phyloP scores from a whole-genome alignment of 1,140 invertebrate genomes.

The Oedothorax gibbosus region DNA sequence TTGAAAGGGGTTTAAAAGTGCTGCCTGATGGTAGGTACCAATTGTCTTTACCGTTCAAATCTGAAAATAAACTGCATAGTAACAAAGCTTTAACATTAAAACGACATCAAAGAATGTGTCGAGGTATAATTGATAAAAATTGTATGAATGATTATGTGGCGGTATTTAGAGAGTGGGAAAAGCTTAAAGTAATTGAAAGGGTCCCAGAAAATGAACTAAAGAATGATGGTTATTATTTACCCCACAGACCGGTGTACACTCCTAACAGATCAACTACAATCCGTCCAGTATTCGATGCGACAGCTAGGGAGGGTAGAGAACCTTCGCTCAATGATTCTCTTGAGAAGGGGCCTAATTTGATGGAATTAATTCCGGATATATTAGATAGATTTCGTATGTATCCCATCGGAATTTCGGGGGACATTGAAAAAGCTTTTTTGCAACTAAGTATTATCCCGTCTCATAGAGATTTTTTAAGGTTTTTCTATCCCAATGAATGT shows the following conservation, averaged over 20 bases:
- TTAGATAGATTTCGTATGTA: constrained; percentile 66
- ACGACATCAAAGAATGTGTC: background rate
- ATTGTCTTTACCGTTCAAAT: background rate
- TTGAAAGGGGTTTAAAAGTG: background rate
- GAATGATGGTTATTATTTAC: constrained; percentile 57
- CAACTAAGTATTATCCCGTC: constrained; percentile 64
- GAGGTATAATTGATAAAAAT: background rate
- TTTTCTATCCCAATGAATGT: background rate
- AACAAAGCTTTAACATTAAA: constrained; percentile 1
- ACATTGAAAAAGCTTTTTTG: constrained; percentile 69
- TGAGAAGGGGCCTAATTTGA: constrained; percentile 61
- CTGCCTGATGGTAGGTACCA: constrained; percentile 2
- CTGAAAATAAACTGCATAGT: background rate
- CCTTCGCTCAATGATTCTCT: constrained; percentile 56
- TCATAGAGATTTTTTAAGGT: constrained; percentile 10
- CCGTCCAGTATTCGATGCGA: constrained; percentile 64
- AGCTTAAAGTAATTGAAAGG: constrained; percentile 47
- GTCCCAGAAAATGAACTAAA: constrained; percentile 15
- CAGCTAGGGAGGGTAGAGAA: constrained; percentile 55
- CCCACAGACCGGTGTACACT: constrained; percentile 60
- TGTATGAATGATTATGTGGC: background rate
- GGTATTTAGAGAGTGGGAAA: constrained; percentile 1
- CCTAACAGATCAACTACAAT: constrained; percentile 60
- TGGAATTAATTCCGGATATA: constrained; percentile 67
- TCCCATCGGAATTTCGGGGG: constrained; percentile 66